Evolutionary conservation across 2,888 invertebrate genomes (phyloP), one percentile per base, ranked within the genome.

Genomic region (Tenodera sinensis): DNA sequence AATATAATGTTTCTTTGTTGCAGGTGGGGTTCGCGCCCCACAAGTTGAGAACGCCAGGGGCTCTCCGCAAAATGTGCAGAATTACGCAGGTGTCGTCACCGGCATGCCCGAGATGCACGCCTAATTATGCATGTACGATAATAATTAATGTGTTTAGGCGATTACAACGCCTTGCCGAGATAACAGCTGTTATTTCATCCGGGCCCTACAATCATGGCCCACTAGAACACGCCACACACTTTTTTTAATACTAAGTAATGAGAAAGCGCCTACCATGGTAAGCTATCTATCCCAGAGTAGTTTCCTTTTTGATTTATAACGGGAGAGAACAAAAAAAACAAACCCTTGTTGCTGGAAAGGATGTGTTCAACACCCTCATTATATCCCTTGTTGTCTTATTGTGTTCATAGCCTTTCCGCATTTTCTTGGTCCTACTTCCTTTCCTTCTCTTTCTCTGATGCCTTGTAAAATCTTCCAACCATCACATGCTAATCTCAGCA

Each of bases 121-220:
- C 54, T 71, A 71, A 71, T 71, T 71, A 71, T 71, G 54, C 54
- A 71, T 71, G 54, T 71, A 14, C 84, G 85, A 28, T 84, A 30
- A 88, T 88, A 88, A 88, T 88, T 47, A 88, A 88, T 88, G 84
- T 88, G 84, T 84, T 88, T 88, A 88, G 28, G 81, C 28, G 88
- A 88, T 88, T 54, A 88, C 84, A 84, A 71, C 54, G 88, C 85
- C 83, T 71, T 71, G 84, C 84, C 81, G 84, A 84, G 42, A 84
- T 71, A 83, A 88, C 88, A 34, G 84, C 34, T 84, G 84, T 84
- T 84, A 84, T 34, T 83, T 27, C n/a, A 28, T 28, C 83, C 54
- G 54, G 28, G n/a, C 83, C 34, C 84, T 30, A 20, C 84, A 84
- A 84, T 84, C 84, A 84, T 83, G 84, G 84, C 34, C 20, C 54